A percentile compares a stretch with the other conserved stretches of the same genome.
Conservation (phyloP, 2,113 vertebrate species). For the Phocoena phocoena region DNA sequence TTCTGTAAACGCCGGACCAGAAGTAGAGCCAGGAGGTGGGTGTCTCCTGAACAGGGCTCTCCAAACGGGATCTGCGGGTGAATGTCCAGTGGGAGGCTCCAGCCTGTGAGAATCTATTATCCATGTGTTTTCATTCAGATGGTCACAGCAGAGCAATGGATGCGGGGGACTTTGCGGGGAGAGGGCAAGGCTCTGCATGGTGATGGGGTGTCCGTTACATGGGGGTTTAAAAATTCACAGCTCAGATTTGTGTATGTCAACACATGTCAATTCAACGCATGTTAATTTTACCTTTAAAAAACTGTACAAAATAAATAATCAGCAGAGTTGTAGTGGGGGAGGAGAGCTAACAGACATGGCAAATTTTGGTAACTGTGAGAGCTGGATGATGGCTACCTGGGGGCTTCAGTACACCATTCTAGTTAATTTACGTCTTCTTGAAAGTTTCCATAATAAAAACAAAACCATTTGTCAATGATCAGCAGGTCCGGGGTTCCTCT, state of each 20-base stretch:
- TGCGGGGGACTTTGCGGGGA: background rate
- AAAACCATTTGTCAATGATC: too few species aligned
- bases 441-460: background rate
- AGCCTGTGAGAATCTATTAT: background rate
- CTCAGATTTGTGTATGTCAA: background rate
- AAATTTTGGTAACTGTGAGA: fast-evolving
- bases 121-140: background rate
- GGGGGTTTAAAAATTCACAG: background rate
- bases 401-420: background rate
- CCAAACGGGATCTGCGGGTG: background rate
- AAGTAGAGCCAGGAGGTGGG: background rate
- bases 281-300: background rate
- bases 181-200: background rate
- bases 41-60: background rate
- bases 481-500: background rate
- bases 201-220: fast-evolving
- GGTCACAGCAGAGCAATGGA: too few species aligned
- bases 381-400: too few species aligned
- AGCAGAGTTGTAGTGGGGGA: fast-evolving
- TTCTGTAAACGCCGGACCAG: background rate
- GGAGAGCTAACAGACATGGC: background rate
- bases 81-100: background rate
- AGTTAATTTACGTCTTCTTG: background rate
- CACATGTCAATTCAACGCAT: background rate
- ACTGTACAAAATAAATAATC: background rate